These are phyloP conservation scores for Pyrochroa serraticornis DNA, from an alignment of 2,888 invertebrate genomes.

Conservation along the genomic window DNA sequence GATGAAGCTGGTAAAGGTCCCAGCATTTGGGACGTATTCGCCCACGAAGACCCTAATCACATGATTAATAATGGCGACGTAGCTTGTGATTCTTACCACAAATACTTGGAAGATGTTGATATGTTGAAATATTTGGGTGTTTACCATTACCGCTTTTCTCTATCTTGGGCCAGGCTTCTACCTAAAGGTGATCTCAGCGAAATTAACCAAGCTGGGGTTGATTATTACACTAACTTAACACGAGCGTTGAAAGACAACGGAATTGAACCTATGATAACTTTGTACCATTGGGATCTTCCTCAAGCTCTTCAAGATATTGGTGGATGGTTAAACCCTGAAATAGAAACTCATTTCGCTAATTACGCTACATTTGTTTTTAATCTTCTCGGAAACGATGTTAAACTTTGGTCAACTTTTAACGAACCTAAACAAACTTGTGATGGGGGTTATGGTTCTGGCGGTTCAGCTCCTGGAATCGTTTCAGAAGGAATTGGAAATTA, in stretches of 20 bases:
- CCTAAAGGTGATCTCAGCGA: constrained; percentile 65
- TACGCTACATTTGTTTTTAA: constrained; percentile 60
- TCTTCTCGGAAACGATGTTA: constrained; percentile 46
- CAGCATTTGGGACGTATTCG: constrained; percentile 9
- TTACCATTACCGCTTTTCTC: constrained; percentile 58
- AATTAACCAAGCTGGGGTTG: constrained; percentile 71
- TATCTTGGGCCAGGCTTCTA: constrained; percentile 53
- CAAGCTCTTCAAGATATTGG: constrained; percentile 60
- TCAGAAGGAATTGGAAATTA: constrained; percentile 62
- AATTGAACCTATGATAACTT: constrained; percentile 60
- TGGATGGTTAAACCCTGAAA: constrained; percentile 65
- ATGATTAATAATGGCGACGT: constrained; percentile 59
- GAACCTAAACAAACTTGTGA: constrained; percentile 54
- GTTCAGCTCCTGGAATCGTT: constrained; percentile 50
- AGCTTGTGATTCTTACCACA: constrained; percentile 72
- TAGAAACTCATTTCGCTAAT: constrained; percentile 62
- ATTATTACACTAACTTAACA: constrained; percentile 69
- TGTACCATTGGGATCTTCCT: constrained; percentile 52
- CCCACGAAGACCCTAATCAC: constrained; percentile 43
- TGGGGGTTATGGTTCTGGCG: constrained; percentile 39
- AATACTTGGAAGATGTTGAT: constrained; percentile 66
- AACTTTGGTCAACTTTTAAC: constrained; percentile 62
- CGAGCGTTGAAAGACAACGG: constrained; percentile 66
- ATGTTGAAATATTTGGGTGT: constrained; percentile 64
- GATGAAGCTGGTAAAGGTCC: constrained; percentile 25